Evolutionary conservation across 2,888 invertebrate species (phyloP).

Genomic region (Ornithoptera priamus): DNA sequence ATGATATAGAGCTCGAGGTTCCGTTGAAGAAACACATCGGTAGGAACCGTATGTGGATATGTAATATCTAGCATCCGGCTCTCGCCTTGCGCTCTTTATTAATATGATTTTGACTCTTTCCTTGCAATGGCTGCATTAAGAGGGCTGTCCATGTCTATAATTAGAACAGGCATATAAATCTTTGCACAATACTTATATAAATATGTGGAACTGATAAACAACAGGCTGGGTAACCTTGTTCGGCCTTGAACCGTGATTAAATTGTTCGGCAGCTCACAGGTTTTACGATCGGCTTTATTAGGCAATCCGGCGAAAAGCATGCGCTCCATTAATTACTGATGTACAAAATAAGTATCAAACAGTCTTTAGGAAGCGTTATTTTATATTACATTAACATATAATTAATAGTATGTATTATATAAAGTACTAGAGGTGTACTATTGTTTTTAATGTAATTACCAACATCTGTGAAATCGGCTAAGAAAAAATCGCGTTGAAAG

Average conservation of each 20-base stretch:
- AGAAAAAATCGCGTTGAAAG: no score
- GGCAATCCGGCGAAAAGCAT: slow-evolving; percentile 23
- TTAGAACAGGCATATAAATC: not conserved
- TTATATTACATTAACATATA: not conserved
- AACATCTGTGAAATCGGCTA: no score
- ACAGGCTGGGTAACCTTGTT: slow-evolving; percentile 17
- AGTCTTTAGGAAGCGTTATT: not conserved
- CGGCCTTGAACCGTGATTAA: slow-evolving; percentile 25
- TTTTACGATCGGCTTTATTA: slow-evolving; percentile 62
- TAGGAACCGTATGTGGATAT: no score
- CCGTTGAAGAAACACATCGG: no score
- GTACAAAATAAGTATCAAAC: slow-evolving; percentile 7
- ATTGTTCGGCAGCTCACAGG: slow-evolving; percentile 53
- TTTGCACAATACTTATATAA: not conserved
- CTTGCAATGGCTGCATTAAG: no score
- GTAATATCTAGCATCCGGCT: no score
- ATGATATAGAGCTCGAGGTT: no score
- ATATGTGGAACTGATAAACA: slow-evolving; percentile 16
- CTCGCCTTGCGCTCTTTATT: no score
- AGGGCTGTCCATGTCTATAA: not conserved
- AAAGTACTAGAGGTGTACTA: no score
- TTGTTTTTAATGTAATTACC: no score
- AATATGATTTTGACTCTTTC: no score
- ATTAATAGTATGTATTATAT: not conserved
- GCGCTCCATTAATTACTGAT: slow-evolving; percentile 19